Evolutionary conservation across 2,113 vertebrate species (phyloP).

Genomic region (Carassius auratus): DNA sequence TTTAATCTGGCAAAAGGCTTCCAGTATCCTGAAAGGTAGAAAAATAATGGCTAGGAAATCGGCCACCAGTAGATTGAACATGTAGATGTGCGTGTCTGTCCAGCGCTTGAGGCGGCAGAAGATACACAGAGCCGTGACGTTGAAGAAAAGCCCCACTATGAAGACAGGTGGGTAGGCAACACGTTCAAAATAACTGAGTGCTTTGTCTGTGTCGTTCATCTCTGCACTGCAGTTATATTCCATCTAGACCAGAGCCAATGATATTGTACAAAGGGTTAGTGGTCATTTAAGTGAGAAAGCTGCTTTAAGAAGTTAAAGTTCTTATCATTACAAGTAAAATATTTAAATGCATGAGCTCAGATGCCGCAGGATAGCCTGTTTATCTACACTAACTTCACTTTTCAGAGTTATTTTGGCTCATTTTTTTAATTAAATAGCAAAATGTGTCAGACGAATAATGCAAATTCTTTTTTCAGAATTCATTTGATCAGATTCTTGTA

Average conservation of each 20-base stretch:
- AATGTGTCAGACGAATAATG: background rate
- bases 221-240: background rate
- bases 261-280: background rate
- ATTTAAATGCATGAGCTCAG: background rate
- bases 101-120: conserved; percentile 59
- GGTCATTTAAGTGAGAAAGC: background rate
- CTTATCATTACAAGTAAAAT: background rate
- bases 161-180: conserved; percentile 63
- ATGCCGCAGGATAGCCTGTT: background rate
- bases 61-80: conserved; percentile 68
- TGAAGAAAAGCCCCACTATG: conserved; percentile 64
- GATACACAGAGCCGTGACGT: conserved; percentile 59
- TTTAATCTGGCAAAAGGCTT: conserved; percentile 54
- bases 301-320: background rate
- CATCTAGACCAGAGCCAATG: conserved; percentile 6
- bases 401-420: background rate
- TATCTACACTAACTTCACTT: background rate
- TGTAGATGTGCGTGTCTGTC: conserved; percentile 74
- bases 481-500: background rate
- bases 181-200: background rate
- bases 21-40: conserved; percentile 68
- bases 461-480: background rate
- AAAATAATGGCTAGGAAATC: conserved; percentile 67
- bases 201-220: rapidly evolving
- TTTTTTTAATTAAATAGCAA: background rate